Percentiles rank a stretch among this genome's conserved stretches.
Evolutionary conservation across 2,113 vertebrate species (phyloP).

Genomic region (Stegostoma tigrinum): DNA sequence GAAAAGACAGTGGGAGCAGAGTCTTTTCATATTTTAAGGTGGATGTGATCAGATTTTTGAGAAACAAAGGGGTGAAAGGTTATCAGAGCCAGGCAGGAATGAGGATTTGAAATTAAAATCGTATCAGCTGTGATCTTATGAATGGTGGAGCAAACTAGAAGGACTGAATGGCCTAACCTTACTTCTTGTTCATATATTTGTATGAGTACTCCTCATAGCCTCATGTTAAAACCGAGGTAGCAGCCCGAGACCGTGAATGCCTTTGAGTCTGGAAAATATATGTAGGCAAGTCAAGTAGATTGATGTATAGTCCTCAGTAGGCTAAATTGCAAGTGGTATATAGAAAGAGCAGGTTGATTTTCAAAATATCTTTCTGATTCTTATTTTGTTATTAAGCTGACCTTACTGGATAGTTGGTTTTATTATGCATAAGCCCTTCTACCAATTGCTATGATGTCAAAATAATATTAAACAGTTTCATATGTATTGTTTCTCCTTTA

Average conservation of each 20-base stretch:
- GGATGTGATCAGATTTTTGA: no score
- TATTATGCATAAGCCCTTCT: background rate
- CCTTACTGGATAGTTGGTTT: background rate
- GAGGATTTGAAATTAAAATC: no score
- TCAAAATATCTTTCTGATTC: background rate
- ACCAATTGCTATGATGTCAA: background rate
- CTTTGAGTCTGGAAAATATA: background rate
- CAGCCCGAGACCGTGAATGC: background rate
- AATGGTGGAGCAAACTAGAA: no score
- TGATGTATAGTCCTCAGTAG: background rate
- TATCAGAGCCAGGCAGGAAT: no score
- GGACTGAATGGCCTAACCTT: no score
- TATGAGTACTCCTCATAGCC: background rate
- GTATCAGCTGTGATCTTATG: no score
- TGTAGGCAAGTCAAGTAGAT: background rate
- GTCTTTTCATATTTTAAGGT: no score
- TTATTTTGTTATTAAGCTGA: background rate
- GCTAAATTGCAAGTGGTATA: background rate
- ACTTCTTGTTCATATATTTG: no score
- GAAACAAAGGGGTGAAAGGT: no score
- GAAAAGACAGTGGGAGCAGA: no score
- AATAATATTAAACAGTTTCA: background rate
- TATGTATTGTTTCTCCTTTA: background rate
- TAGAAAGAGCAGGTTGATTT: background rate
- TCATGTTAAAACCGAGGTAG: background rate